A percentile compares a stretch with the other conserved stretches of the same genome.
These are phyloP conservation scores for Sanderia malayensis DNA, from an alignment of 30 jellyfish, hydroid and myxozoan genomes.

Conservation along the genomic window DNA sequence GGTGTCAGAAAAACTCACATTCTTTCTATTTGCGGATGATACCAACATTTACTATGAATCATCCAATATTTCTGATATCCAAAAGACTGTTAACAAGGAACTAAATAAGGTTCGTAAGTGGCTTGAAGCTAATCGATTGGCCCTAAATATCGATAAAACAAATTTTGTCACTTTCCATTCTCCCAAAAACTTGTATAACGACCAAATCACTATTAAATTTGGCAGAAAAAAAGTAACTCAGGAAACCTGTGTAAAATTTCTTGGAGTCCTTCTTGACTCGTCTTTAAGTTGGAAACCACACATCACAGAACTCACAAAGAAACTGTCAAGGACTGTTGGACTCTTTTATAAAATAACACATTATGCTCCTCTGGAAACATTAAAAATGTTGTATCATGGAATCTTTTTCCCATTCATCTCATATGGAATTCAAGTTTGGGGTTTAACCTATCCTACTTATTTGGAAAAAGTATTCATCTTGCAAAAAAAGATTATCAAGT, in stretches of 20 bases:
- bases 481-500: conserved; percentile 17
- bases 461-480: conserved; percentile 24
- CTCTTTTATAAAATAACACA: conserved; percentile 26
- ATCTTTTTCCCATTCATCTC: conserved; percentile 17
- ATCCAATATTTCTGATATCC: conserved; percentile 18
- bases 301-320: conserved; percentile 29
- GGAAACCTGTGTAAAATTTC: conserved; percentile 38
- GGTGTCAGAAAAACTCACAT: conserved; percentile 5
- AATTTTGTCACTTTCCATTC: conserved; percentile 32
- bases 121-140: conserved; percentile 62
- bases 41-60: conserved; percentile 49
- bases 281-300: conserved; percentile 43
- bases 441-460: conserved; percentile 19
- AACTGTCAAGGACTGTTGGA: conserved; percentile 34
- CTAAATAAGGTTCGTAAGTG: conserved; percentile 50
- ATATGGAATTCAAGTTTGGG: conserved; percentile 6
- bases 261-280: conserved; percentile 49
- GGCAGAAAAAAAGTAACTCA: conserved; percentile 25
- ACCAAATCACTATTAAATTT: conserved; percentile 22
- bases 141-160: conserved; percentile 51
- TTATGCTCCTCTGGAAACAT: conserved; percentile 25
- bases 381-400: conserved; percentile 9
- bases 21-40: conserved; percentile 66
- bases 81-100: conserved; percentile 49
- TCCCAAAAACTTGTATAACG: conserved; percentile 24